phyloP scores from a whole-genome alignment of 1,140 invertebrate species.

The Micrasema longulum region DNA sequence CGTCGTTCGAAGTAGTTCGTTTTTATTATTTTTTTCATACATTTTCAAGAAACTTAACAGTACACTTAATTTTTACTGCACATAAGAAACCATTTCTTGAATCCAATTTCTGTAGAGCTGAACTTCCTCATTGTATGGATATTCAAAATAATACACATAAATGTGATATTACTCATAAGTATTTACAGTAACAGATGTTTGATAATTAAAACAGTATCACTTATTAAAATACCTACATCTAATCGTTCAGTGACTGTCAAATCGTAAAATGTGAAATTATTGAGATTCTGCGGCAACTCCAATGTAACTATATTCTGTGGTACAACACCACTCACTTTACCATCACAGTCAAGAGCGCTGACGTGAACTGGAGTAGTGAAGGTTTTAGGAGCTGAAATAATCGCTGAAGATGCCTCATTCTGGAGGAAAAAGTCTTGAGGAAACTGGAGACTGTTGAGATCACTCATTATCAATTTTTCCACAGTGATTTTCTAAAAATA shows the following conservation, averaged over 20 bases:
- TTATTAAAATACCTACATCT: constrained; percentile 56
- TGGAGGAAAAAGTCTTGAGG: constrained; percentile 63
- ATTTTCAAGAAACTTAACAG: too few relatives aligned
- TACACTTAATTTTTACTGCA: too few relatives aligned
- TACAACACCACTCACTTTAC: constrained; percentile 56
- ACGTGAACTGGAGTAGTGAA: constrained; percentile 56
- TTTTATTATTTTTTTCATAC: too few relatives aligned
- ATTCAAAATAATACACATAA: too few relatives aligned
- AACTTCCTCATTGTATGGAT: too few relatives aligned
- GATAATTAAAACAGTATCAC: too few relatives aligned
- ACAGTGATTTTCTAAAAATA: constrained; percentile 59
- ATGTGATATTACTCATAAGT: too few relatives aligned
- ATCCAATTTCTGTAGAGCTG: too few relatives aligned
- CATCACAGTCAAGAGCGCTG: constrained; percentile 53
- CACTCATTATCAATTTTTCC: constrained; percentile 56
- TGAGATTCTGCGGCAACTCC: constrained; percentile 55
- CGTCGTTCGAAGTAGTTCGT: too few relatives aligned
- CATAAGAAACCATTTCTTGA: too few relatives aligned
- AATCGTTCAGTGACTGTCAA: constrained; percentile 59
- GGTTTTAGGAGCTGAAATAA: constrained; percentile 59
- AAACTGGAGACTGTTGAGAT: constrained; percentile 64
- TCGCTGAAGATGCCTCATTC: constrained; percentile 55
- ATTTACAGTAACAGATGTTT: too few relatives aligned
- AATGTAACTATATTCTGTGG: constrained; percentile 56
- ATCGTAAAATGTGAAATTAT: constrained; percentile 58